Base-by-base conservation (phyloP, 2,888 invertebrate genomes). In the Drosophila lutescens region DNA sequence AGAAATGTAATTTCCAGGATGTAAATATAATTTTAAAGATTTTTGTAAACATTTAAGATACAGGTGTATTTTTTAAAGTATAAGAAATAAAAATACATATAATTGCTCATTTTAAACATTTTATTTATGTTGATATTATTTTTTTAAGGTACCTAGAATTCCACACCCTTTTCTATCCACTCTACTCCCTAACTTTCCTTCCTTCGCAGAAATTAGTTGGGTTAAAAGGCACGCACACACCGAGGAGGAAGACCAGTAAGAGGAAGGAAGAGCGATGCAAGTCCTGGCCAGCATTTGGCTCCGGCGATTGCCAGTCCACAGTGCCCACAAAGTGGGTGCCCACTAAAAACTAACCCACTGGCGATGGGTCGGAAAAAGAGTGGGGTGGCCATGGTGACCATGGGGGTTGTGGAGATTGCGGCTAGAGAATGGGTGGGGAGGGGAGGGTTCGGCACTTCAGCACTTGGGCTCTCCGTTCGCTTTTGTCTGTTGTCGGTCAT, bases 261-360 rank as follows among this genome's bases (percentile, higher is more conserved):
- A n/a, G 30, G 50, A 40, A 26, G 43, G 69, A 49, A 43, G 26
- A 10, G 46, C 9, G 46, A 68, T 47, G 65, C 72, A 47, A 43
- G 51, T 50, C 46, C 57, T 57, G 67, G 20, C 49, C 60, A 43
- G 41, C 72, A 36, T 41, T 58, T 38, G 63, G 70, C 75, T 74
- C 56, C 72, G 44, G 63, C 69, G 65, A 76, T 65, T 62, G 79
- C 70, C 71, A 68, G 47, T 73, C 88, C 84, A 57, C 87, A 78
- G 17, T 68, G 69, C 76, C 84, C 81, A 74, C 83, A 86, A 83
- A 88, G 78, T 86, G 83, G 84, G 74, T 86, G 76, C 76, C 87
- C 86, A 86, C 82, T 88, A 83, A 86, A 79, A 83, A 86, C 88
- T 84, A 88, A 80, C 76, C 81, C 81, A 87, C 81, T 80, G 74